These are phyloP conservation scores for Xiphorhynchus elegans DNA, from an alignment of 2,113 vertebrate species.

Conservation along the genomic window DNA sequence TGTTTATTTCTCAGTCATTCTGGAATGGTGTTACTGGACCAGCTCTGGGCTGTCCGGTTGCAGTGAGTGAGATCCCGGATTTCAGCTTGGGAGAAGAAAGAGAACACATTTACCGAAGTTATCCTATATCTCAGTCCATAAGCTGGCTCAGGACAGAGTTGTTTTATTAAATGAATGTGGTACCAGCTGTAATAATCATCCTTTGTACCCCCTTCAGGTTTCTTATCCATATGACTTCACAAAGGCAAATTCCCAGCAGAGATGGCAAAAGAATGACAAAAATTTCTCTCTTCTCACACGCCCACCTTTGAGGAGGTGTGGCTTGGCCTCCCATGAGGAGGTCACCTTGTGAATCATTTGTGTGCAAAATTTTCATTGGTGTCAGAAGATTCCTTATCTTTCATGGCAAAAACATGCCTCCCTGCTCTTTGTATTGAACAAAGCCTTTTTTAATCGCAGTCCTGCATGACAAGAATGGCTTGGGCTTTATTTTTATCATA, in stretches of 20 bases:
- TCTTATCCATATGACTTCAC: neutral
- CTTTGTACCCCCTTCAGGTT: neutral
- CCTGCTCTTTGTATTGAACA: neutral
- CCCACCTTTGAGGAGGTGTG: neutral
- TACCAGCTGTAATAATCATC: rapidly evolving
- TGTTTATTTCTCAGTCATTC: neutral
- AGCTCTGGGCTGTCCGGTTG: rapidly evolving
- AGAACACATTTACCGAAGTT: neutral
- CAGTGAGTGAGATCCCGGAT: neutral
- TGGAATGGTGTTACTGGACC: neutral
- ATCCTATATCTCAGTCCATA: neutral
- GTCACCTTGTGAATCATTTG: neutral
- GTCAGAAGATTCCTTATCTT: neutral
- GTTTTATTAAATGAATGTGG: neutral
- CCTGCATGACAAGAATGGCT: neutral
- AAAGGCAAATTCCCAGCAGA: neutral
- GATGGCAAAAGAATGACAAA: neutral
- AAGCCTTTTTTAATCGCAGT: neutral
- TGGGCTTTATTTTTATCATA: neutral
- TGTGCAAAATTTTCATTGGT: neutral
- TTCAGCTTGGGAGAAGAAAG: neutral
- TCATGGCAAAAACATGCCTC: neutral
- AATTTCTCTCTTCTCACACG: neutral
- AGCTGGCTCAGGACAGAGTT: neutral
- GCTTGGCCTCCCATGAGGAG: neutral